A percentile compares a stretch with the other conserved stretches of the same genome.
phyloP scores from a whole-genome alignment of 2,113 vertebrate genomes.

The Caranx melampygus region DNA sequence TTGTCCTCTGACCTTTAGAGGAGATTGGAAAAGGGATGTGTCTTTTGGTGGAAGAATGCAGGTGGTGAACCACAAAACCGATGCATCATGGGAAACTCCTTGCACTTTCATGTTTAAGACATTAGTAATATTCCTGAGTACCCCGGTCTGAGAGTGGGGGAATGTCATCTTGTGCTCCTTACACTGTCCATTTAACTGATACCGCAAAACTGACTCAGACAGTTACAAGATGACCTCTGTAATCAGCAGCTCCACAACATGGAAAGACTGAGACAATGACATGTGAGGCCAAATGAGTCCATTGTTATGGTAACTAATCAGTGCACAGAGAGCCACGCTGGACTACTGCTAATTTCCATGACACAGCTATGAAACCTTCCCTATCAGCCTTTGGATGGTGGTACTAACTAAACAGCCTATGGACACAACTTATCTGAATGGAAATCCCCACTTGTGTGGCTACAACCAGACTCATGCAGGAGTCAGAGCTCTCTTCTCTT shows the following conservation, averaged over 20 bases:
- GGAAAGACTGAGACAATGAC: slow-evolving; percentile 7
- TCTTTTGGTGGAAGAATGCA: slow-evolving; percentile 2
- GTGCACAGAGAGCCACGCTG: slow-evolving; percentile 12
- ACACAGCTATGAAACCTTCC: slow-evolving; percentile 33
- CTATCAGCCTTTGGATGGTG: slow-evolving; percentile 24
- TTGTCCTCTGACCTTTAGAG: slow-evolving; percentile 58
- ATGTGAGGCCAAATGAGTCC: slow-evolving; percentile 42
- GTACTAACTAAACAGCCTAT: background rate
- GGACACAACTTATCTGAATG: slow-evolving; percentile 21
- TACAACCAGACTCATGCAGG: slow-evolving; percentile 12
- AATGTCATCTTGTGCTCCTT: background rate
- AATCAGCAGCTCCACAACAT: slow-evolving; percentile 15
- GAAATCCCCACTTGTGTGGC: slow-evolving; percentile 39
- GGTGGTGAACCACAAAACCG: background rate
- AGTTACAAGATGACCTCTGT: slow-evolving; percentile 12
- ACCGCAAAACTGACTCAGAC: background rate
- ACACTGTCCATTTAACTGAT: background rate
- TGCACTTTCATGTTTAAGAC: background rate
- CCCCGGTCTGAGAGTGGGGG: background rate
- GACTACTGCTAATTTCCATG: slow-evolving; percentile 49
- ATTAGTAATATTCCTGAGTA: background rate
- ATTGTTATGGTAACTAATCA: slow-evolving; percentile 50
- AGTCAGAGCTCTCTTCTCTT: slow-evolving; percentile 13
- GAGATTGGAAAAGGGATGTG: background rate
- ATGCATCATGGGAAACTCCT: slow-evolving; percentile 6